Conservation (phyloP, 2,888 invertebrate species). For the Parnassius mnemosyne region DNA sequence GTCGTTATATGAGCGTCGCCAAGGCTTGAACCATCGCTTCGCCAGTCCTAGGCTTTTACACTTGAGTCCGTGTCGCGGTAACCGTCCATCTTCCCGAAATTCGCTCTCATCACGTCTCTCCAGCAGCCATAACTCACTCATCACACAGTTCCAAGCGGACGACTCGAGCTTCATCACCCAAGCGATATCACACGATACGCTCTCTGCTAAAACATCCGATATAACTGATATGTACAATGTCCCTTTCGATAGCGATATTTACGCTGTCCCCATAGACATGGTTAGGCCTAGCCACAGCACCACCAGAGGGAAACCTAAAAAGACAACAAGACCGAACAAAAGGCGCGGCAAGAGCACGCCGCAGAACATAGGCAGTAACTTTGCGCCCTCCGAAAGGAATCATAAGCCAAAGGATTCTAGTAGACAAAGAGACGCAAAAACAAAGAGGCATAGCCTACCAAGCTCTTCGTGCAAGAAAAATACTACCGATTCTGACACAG, state of each 20-base stretch:
- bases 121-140: slow-evolving; percentile 91
- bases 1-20: slow-evolving; percentile 62
- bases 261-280: slow-evolving; percentile 92
- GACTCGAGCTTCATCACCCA: slow-evolving; percentile 94
- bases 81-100: slow-evolving; percentile 86
- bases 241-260: slow-evolving; percentile 93
- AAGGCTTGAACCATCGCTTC: slow-evolving; percentile 67
- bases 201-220: slow-evolving; percentile 84
- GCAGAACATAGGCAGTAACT: slow-evolving; percentile 45
- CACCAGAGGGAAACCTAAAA: slow-evolving; percentile 63
- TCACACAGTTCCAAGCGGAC: slow-evolving; percentile 87
- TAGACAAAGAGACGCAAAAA: slow-evolving; percentile 63
- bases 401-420: slow-evolving; percentile 53
- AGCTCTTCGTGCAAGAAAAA: slow-evolving; percentile 82
- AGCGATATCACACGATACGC: slow-evolving; percentile 92
- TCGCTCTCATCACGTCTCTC: slow-evolving; percentile 89
- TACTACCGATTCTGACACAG: slow-evolving; percentile 80
- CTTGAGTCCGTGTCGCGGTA: slow-evolving; percentile 81
- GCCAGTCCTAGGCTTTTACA: slow-evolving; percentile 77
- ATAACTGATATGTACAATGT: slow-evolving; percentile 93
- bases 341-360: slow-evolving; percentile 63
- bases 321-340: slow-evolving; percentile 56
- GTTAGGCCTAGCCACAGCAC: slow-evolving; percentile 80
- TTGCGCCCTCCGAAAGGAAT: slow-evolving; percentile 45
- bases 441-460: slow-evolving; percentile 85